phyloP scores from a whole-genome alignment of 2,888 invertebrate species.

The Merodon equestris region DNA sequence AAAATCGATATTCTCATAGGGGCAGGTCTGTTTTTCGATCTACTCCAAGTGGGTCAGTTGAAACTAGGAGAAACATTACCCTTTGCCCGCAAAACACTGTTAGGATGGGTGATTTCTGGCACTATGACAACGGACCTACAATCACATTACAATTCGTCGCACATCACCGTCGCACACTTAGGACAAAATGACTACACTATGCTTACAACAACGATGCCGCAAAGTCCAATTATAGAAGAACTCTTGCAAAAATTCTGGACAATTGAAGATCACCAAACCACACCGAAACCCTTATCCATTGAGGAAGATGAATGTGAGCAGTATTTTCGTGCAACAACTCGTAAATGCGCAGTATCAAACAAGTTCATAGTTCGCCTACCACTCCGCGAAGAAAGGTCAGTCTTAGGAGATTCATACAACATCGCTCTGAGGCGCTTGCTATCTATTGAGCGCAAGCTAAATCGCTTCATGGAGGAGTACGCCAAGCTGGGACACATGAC shows the following conservation, averaged over 20 bases:
- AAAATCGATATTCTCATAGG: slow-evolving; percentile 49
- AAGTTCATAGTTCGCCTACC: slow-evolving; percentile 2
- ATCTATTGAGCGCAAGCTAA: neutral
- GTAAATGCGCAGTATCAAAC: neutral
- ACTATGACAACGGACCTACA: neutral
- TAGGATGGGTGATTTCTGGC: slow-evolving; percentile 61
- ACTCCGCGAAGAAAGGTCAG: neutral
- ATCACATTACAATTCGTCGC: neutral
- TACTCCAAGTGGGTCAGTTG: slow-evolving; percentile 46
- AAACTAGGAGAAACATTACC: slow-evolving; percentile 45
- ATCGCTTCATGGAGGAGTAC: slow-evolving; percentile 10
- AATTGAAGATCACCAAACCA: neutral
- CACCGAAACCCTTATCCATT: neutral
- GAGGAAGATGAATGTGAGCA: slow-evolving; percentile 5
- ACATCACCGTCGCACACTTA: slow-evolving; percentile 3
- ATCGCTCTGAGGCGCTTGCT: neutral
- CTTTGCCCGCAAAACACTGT: slow-evolving; percentile 54
- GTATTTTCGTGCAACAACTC: neutral
- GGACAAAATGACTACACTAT: neutral
- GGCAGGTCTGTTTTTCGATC: slow-evolving; percentile 50
- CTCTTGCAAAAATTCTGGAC: slow-evolving; percentile 3
- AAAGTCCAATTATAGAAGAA: neutral
- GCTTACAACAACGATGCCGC: neutral
- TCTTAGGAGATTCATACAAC: neutral
- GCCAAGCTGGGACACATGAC: neutral